phyloP scores from a whole-genome alignment of 1,140 invertebrate species.

The Danaus plexippus region DNA sequence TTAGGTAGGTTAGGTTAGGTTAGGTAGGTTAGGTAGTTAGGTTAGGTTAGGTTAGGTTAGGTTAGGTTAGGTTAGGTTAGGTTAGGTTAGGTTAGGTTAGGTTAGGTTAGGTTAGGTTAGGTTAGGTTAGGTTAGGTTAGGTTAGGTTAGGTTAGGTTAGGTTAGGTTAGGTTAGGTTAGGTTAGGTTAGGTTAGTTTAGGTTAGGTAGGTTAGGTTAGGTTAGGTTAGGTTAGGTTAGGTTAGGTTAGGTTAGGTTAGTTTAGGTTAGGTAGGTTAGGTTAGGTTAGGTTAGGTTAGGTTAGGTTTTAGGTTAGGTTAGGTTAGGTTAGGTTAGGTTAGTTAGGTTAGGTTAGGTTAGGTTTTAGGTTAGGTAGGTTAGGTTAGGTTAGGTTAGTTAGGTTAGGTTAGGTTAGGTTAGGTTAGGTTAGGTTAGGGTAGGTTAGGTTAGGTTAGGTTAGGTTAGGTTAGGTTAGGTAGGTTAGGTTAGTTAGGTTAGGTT shows the following conservation, averaged over 20 bases:
- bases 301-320: too few relatives aligned
- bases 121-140: conserved; percentile 7
- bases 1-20: too few relatives aligned
- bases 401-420: conserved; percentile 23
- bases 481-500: too few relatives aligned
- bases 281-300: too few relatives aligned
- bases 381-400: conserved; percentile 2
- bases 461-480: conserved; percentile 30
- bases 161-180: conserved; percentile 7
- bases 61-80: conserved; percentile 8
- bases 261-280: too few relatives aligned
- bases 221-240: conserved; percentile 7
- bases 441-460: conserved; percentile 34
- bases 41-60: conserved; percentile 5
- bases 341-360: neutral
- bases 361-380: too few relatives aligned
- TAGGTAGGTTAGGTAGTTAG: conserved; percentile 19
- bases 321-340: neutral
- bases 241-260: conserved; percentile 5
- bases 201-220: too few relatives aligned
- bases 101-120: conserved; percentile 7
- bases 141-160: conserved; percentile 6
- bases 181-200: too few relatives aligned
- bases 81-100: conserved; percentile 13
- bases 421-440: too few relatives aligned